Evolutionary conservation across 2,113 vertebrate species (phyloP), one percentile per base, ranked within the genome.

Genomic region (Nothocercus nigrocapillus): DNA sequence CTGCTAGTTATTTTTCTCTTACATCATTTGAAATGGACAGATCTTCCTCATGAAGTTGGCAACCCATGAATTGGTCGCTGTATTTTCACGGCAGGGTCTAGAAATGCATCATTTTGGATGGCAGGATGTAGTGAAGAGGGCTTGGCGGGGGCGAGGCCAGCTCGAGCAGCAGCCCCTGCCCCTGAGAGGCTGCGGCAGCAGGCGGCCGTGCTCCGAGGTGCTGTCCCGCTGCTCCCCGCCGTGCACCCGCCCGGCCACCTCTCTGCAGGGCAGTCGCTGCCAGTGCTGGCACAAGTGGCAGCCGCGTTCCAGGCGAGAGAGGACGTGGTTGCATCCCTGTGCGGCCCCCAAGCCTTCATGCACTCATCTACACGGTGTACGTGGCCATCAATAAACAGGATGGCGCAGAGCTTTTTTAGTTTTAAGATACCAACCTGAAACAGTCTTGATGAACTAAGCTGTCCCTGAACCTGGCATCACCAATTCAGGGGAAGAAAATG

Each of bases 141-240:
- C 74, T 91, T 95, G 82, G 70, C 45, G 74, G 72, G 88, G 87
- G 89, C 75, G 73, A 38, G 62, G 66, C 47, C 86, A 91, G 68
- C 84, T 93, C 7, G 3, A 18, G 7, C 49, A 54, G 40, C 82
- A 63, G 91, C 78, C 63, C 49, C 83, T 81, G 5, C 58, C 61
- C 61, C 56, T 89, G 87, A 91, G 91, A 32, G 17, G 3, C 45
- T 40, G 11, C 1, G 2, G 78, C 40, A 91, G 61, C 94, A 91
- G 85, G 84, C 91, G 91, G 49, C 88, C 21, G 89, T 94, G 81
- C 67, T 85, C 74, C 44, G 84, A 90, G 64, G 92, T 85, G 87
- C 16, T 80, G 30, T 75, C 85, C 75, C 58, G 25, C 81, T 11
- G 1, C 45, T 82, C 63, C 30, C 67, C 44, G 44, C 62, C 89